Evolutionary conservation across 2,797 vertebrate species (phyloP).

Genomic region (Choloepus didactylus): DNA sequence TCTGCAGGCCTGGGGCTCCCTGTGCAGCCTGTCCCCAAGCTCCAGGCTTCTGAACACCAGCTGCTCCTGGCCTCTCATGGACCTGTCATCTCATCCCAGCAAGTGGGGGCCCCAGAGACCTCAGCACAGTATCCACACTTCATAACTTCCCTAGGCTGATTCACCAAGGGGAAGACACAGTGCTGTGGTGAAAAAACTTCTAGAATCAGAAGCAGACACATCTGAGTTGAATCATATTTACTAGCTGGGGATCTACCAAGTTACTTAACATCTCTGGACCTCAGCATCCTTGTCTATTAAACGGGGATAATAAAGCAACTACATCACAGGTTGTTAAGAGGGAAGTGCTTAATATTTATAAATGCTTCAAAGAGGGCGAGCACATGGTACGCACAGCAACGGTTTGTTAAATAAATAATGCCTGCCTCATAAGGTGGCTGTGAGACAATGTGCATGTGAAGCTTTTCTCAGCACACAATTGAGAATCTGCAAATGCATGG

Average conservation of each 20-base stretch:
- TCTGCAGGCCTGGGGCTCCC: not conserved
- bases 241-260: not conserved
- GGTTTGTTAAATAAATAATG: not conserved
- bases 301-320: no score
- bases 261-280: not conserved
- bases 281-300: not conserved
- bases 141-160: not conserved
- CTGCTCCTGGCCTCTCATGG: not conserved
- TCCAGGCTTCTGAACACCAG: not conserved
- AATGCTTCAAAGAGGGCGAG: not conserved
- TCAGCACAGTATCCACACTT: not conserved
- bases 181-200: not conserved
- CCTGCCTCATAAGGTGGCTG: accelerated
- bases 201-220: not conserved
- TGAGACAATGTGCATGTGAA: not conserved
- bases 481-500: accelerated
- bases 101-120: not conserved
- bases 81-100: not conserved
- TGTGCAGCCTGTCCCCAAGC: no score
- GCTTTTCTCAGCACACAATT: no score
- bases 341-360: not conserved
- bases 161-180: accelerated
- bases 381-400: accelerated
- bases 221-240: not conserved
- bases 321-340: not conserved